Evolutionary conservation across 2,888 invertebrate genomes (phyloP), one percentile per base, ranked within the genome.

Genomic region (Platycheirus rosarum): DNA sequence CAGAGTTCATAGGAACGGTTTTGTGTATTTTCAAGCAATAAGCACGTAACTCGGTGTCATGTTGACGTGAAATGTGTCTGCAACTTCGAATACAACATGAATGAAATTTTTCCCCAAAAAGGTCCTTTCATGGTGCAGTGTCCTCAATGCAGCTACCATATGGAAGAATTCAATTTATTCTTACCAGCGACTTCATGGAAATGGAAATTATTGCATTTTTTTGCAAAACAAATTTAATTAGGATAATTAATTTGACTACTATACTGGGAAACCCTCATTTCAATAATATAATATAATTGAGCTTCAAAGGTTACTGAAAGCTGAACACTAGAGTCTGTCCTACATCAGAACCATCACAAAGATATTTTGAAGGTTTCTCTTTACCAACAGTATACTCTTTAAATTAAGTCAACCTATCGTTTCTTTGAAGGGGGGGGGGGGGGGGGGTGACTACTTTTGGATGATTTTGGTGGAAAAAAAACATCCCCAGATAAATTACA

Each of bases 41-140:
- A 68, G 74, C 66, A 79, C 73, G 78, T 78, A 73, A 62, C 62
- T 68, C 42, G 68, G 62, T 62, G 73, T 62, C 73, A 78, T 68
- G 68, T 63, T 62, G 73, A 73, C 18, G 68, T 46, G 73, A 65
- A 73, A 78, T 78, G 68, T 68, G 78, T 35, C 55, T 63, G 68
- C 53, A 42, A 42, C 74, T 63, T 44, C 20, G 26, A 37, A 51
- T 44, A 29, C 53, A n/a, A 35, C 7, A 42, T 55, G 55, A 68
- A 73, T 53, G 40, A 48, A 62, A 62, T 51, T 35, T 71, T 42
- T 6, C 6, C 4, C 8, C 1, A 4, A 48, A 62, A 44, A 69
- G 29, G 26, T 37, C 29, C 29, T 48, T 6, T 18, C 37, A 37
- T 1, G 4, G 6, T 16, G 32, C 16, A 16, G 14, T 5, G 32